Evolutionary conservation across 2,797 vertebrate species (phyloP).

Genomic region (Lutjanus campechanus): DNA sequence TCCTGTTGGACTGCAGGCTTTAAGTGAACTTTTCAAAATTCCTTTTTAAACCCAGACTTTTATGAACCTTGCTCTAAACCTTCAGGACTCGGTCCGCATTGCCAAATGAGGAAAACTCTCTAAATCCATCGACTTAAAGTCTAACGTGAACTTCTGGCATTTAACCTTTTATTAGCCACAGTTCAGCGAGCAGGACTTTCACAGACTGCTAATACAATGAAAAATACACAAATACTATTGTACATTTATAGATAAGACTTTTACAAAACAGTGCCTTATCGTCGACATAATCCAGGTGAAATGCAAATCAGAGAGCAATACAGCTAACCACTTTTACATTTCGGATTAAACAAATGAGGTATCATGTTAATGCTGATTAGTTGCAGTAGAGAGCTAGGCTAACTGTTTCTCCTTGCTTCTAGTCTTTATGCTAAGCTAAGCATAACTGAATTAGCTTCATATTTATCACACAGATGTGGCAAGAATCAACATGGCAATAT

Average conservation of each 20-base stretch:
- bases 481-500: too few species aligned
- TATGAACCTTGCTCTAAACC: not conserved
- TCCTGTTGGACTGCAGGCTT: not conserved
- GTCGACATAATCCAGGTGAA: too few species aligned
- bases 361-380: too few species aligned
- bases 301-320: too few species aligned
- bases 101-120: constrained; percentile 30
- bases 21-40: constrained; percentile 11
- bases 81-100: not conserved
- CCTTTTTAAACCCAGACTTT: constrained; percentile 5
- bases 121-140: not conserved
- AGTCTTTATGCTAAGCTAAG: too few species aligned
- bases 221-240: not conserved
- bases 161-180: constrained; percentile 5
- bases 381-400: too few species aligned
- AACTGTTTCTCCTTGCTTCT: too few species aligned
- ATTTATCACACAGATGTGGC: too few species aligned
- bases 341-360: too few species aligned
- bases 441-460: too few species aligned
- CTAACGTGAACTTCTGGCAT: not conserved
- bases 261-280: too few species aligned
- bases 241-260: not conserved
- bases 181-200: not conserved
- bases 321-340: too few species aligned
- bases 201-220: not conserved